Evolutionary conservation across 2,888 invertebrate genomes (phyloP), one percentile per base, ranked within the genome.

Genomic region (Homarus gammarus): DNA sequence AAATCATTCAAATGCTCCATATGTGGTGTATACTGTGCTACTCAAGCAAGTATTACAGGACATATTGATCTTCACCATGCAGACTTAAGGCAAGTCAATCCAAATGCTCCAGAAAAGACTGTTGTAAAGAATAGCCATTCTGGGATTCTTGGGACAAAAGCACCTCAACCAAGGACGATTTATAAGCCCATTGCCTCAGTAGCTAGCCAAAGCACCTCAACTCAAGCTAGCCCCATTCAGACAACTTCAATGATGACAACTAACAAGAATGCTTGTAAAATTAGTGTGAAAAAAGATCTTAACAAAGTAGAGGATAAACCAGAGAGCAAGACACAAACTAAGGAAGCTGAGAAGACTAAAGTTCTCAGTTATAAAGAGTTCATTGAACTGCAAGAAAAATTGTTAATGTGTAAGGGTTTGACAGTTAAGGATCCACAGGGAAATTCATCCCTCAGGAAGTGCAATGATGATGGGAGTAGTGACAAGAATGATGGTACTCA

Each of bases 1-100:
- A 92, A 92, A 68, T 87, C 90, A 31, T 92, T 92, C 77, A 91
- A 90, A 72, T 92, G 92, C 70, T 89, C 90, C 22, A 91, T 91
- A 70, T 92, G 92, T 79, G 91, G 91, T 49, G 91, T 92, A 18
- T 91, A 91, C 56, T 92, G 92, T 82, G 92, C 91, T 51, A 92
- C 92, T 0, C 92, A 92, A 51, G 88, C 89, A 38, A 85, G 90
- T 78, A 91, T 92, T 33, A 91, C 90, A 22, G 90, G 90, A 1
- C 91, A 92, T 72, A 89, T 91, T 64, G 90, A 92, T 56, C 79
- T 91, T 22, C 92, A 92, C 70, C 92, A 92, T 78, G 73, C 84
- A 33, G 89, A 92, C 72, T 81, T 92, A 49, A 90, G 82, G 49
- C 79, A 84, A 56, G 75, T 77, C 27, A 77, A 88, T 27, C 84